Percentiles rank a stretch among this genome's conserved stretches.
Conservation (phyloP, 1,140 invertebrate species). For the Hylaeus volcanicus region DNA sequence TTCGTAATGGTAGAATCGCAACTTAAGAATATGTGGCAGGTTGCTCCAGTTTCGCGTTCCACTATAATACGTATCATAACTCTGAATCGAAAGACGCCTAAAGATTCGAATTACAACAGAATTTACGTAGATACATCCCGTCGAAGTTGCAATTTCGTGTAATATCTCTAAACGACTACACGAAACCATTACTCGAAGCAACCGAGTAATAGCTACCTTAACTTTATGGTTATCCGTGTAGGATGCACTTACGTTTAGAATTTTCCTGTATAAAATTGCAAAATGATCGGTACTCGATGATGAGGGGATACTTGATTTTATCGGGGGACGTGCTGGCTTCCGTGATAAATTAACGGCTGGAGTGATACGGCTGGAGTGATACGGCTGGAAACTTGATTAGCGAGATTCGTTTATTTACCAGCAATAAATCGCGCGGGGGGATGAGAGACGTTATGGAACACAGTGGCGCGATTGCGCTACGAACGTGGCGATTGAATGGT, state of each 20-base stretch:
- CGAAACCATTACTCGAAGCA: background rate
- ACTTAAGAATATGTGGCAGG: too few species aligned
- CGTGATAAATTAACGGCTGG: background rate
- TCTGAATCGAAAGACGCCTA: background rate
- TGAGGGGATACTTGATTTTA: background rate
- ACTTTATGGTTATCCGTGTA: background rate
- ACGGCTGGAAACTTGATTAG: background rate
- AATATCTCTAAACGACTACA: background rate
- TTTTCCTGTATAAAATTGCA: background rate
- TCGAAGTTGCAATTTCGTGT: background rate
- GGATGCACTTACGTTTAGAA: background rate
- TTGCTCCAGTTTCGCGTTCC: too few species aligned
- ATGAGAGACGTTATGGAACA: too few species aligned
- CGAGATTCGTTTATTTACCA: background rate
- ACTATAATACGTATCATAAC: too few species aligned
- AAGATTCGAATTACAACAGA: too few species aligned
- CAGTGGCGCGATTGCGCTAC: too few species aligned
- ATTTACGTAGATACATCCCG: background rate
- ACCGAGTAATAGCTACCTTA: background rate
- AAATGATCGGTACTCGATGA: background rate
- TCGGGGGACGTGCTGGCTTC: background rate
- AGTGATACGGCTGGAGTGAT: background rate
- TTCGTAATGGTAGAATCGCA: too few species aligned
- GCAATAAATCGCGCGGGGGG: background rate
- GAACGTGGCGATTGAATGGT: too few species aligned